Evolutionary conservation across 1,140 invertebrate genomes (phyloP), one percentile per base, ranked within the genome.

Genomic region (Helicoverpa zea): DNA sequence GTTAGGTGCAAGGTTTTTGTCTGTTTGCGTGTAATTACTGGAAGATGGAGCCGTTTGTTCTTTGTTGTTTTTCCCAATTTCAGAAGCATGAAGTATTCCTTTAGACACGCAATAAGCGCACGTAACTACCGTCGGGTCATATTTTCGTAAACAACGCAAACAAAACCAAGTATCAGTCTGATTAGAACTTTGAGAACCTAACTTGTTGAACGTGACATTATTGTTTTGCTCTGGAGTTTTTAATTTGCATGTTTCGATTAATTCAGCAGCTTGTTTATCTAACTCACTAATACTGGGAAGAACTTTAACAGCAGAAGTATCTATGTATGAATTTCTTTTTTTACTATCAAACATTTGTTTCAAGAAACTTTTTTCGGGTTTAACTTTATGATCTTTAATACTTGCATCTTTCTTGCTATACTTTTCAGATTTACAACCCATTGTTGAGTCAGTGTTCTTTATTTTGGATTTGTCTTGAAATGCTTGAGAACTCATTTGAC

Each of bases 231-330:
- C 54, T n/a, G 76, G 11, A 13, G 43, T 58, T 72, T 86, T 87
- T 29, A 83, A 68, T 84, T 89, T 94, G 51, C 89, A 89, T 5
- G 80, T 90, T 83, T 96, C 96, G 43, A 98, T 96, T 79, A 98
- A 97, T 88, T 97, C 97, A 0, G 96, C 96, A 1, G 97, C 97
- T 93, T 98, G 97, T 86, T 97, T 96, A 89, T 98, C 97, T 29
- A 98, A 92, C 87, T 98, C 97, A 88, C 97, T 98, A 81, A 98
- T 98, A 88, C 97, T 98, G 0, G 97, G 96, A n/a, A 98, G 90
- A 77, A 97, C 95, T 29, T 96, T 97, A 10, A 92, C 80, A 13
- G 89, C 82, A 23, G 85, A 75, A 47, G 87, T 88, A 68, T 94
- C 92, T 58, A 90, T 81, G 16, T 84, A 83, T n/a, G 92, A 93